These are phyloP conservation scores for Grapholita molesta DNA, from an alignment of 1,140 invertebrate genomes.

Conservation along the genomic window DNA sequence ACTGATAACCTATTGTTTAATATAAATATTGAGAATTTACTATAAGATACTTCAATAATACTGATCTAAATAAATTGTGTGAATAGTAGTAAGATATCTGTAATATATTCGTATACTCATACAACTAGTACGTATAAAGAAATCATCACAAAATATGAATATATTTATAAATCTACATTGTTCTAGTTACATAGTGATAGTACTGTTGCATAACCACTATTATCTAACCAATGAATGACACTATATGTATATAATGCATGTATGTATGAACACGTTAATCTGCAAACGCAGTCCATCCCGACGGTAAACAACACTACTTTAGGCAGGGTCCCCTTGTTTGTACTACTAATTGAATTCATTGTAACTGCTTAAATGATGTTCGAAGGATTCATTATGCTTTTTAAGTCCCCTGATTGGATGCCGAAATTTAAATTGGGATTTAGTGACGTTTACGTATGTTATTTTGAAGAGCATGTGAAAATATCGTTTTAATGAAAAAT, in stretches of 20 bases:
- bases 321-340: conserved; percentile 49
- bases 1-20: too few species aligned
- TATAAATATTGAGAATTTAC: too few species aligned
- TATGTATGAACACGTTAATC: background rate
- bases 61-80: too few species aligned
- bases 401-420: conserved; percentile 14
- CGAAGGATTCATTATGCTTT: conserved; percentile 37
- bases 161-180: too few species aligned
- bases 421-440: conserved; percentile 18
- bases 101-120: too few species aligned
- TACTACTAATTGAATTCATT: conserved; percentile 68
- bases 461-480: background rate
- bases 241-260: background rate
- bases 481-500: background rate
- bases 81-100: too few species aligned
- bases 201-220: too few species aligned
- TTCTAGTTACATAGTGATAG: too few species aligned
- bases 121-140: too few species aligned
- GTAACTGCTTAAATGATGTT: conserved; percentile 59
- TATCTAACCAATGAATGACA: background rate
- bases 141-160: too few species aligned
- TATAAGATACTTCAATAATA: too few species aligned
- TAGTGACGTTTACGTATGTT: background rate
- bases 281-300: conserved; percentile 14
- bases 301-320: conserved; percentile 44